Conservation (phyloP, 2,888 invertebrate species). For the Drosophila meridionalis region DNA sequence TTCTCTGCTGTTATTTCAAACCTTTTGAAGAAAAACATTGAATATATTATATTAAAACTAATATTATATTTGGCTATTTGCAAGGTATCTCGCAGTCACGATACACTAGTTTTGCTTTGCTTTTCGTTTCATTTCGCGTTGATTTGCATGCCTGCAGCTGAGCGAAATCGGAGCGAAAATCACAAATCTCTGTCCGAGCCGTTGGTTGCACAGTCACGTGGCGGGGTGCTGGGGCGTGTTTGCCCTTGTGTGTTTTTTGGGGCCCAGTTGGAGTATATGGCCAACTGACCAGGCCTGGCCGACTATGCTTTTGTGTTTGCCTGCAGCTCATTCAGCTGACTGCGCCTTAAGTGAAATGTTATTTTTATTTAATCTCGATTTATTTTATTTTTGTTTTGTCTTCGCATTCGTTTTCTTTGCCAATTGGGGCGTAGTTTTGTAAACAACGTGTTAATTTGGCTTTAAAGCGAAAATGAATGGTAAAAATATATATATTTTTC, state of each 20-base stretch:
- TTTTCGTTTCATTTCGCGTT: slow-evolving; percentile 34
- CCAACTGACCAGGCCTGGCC: slow-evolving; percentile 12
- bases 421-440: slow-evolving; percentile 62
- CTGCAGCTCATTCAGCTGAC: slow-evolving; percentile 32
- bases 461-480: slow-evolving; percentile 22
- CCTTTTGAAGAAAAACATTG: not conserved
- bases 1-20: not conserved
- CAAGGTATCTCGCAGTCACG: not conserved
- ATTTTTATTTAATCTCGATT: slow-evolving; percentile 54
- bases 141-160: slow-evolving; percentile 55
- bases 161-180: slow-evolving; percentile 44
- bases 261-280: slow-evolving; percentile 31
- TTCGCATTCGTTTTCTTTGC: slow-evolving; percentile 55
- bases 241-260: slow-evolving; percentile 45
- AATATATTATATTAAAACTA: not conserved
- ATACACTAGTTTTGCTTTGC: not conserved
- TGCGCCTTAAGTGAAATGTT: slow-evolving; percentile 68
- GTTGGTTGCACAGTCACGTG: slow-evolving; percentile 44
- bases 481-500: not conserved
- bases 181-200: slow-evolving; percentile 29
- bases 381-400: slow-evolving; percentile 10
- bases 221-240: not conserved
- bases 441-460: slow-evolving; percentile 63
- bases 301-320: slow-evolving; percentile 35
- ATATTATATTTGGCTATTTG: not conserved